Evolutionary conservation across 1,140 invertebrate species (phyloP).

Genomic region (Nomia melanderi): DNA sequence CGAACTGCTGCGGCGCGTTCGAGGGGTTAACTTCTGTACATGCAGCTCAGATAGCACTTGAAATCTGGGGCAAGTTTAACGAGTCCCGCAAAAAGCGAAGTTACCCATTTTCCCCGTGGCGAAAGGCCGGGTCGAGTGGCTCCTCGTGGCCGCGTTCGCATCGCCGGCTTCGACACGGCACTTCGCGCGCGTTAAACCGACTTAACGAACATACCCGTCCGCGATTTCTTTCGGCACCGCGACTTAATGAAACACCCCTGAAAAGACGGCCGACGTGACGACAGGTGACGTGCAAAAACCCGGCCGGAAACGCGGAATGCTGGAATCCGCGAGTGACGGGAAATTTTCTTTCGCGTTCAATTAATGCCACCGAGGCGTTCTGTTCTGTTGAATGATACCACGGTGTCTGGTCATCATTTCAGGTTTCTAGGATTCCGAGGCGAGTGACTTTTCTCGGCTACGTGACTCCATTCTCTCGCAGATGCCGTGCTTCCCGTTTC

Average conservation of each 20-base stretch:
- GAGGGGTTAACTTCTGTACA: not conserved
- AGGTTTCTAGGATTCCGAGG: too few relatives aligned
- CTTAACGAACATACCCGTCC: not conserved
- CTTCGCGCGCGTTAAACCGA: constrained; percentile 40
- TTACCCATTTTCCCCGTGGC: constrained; percentile 17
- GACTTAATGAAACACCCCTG: not conserved
- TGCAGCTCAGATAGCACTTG: constrained; percentile 21
- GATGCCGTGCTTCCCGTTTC: too few relatives aligned
- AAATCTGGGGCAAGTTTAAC: constrained; percentile 60
- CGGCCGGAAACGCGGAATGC: not conserved
- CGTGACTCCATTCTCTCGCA: too few relatives aligned
- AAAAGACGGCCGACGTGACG: not conserved
- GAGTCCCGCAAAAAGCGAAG: constrained; percentile 41
- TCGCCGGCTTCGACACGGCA: constrained; percentile 43
- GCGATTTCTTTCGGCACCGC: not conserved
- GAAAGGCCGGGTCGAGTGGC: constrained; percentile 48
- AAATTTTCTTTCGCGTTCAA: not conserved
- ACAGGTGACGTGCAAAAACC: not conserved
- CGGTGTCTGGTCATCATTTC: too few relatives aligned
- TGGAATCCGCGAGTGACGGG: not conserved
- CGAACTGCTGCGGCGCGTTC: not conserved
- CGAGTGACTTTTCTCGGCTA: too few relatives aligned
- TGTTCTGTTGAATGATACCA: too few relatives aligned
- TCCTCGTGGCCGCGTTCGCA: constrained; percentile 4
- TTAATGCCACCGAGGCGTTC: too few relatives aligned